These are phyloP conservation scores for Globodera ellingtonae DNA, from an alignment of 1,140 invertebrate genomes.

Conservation along the genomic window DNA sequence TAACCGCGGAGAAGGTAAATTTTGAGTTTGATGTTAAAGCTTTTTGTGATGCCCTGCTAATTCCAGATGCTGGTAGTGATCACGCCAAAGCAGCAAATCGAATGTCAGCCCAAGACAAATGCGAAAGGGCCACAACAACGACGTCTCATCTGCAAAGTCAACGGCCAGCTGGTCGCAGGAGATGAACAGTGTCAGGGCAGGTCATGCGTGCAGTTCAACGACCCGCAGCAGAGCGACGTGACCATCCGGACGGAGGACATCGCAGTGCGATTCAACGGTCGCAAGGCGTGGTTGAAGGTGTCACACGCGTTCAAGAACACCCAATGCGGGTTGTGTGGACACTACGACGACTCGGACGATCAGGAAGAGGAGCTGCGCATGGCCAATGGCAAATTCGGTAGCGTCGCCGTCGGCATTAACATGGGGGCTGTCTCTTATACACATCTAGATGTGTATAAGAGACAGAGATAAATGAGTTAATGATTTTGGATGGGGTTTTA, in stretches of 20 bases:
- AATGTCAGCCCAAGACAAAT: constrained; percentile 29
- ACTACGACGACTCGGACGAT: constrained; percentile 34
- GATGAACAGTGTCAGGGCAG: constrained; percentile 14
- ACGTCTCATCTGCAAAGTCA: constrained; percentile 22
- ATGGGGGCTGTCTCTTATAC: no score
- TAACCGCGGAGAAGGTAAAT: background rate
- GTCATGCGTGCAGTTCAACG: constrained; percentile 28
- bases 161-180: constrained; percentile 5
- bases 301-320: constrained; percentile 35
- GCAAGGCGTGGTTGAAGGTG: constrained; percentile 35
- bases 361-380: constrained; percentile 33
- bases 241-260: constrained; percentile 25
- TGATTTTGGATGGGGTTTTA: background rate
- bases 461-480: no score
- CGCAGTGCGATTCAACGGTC: constrained; percentile 35
- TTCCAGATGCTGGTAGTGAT: constrained; percentile 44
- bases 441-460: no score
- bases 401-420: background rate
- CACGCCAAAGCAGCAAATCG: constrained; percentile 32
- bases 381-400: constrained; percentile 26
- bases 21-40: background rate
- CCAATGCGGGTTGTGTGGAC: constrained; percentile 47
- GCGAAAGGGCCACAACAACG: background rate
- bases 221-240: constrained; percentile 26
- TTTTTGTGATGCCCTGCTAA: background rate